Evolutionary conservation across 2,888 invertebrate genomes (phyloP), one percentile per base, ranked within the genome.

Genomic region (Apamea epomidion): DNA sequence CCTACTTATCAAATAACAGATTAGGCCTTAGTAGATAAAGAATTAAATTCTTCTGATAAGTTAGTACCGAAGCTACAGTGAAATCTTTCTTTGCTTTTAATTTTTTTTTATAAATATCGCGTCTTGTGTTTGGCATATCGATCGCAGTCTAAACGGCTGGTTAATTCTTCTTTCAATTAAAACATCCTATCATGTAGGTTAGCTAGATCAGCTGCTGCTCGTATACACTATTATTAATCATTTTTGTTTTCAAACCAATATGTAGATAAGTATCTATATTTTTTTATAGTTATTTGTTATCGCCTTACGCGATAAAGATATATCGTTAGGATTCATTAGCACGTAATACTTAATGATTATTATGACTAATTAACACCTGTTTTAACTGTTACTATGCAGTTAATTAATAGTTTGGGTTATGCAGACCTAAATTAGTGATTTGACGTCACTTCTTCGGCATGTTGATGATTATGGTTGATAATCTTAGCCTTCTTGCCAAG

Each of bases 291-390:
- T 14, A n/a, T 18, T 77, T 60, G 51, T 72, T 82, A 82, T 72
- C 71, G n/a, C 54, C 25, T 45, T 60, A 62, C 16, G 18, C 60
- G 82, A 82, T 82, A 82, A 29, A 29, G 51, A 77, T n/a, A 68
- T 77, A 77, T 77, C 65, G 65, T 67, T 65, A 32, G 58, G 29
- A 82, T 45, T 76, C 69, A 25, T 81, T 76, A 70, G 21, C 69
- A 70, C 76, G 37, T 80, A 74, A 29, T 51, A 62, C 42, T n/a
- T 51, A 42, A 62, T 69, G 25, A 69, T 80, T 69, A 48, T 58
- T 45, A 37, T 77, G 29, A 68, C n/a, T 81, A 71, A 81, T 82
- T 81, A 81, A 71, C 71, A 81, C 71, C 42, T 77, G 67, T 54
- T 71, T 25, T 62, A 29, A 21, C 21, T 64, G 81, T 81, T 69